phyloP scores from a whole-genome alignment of 1,140 invertebrate species.

The Heliconius hermathena region DNA sequence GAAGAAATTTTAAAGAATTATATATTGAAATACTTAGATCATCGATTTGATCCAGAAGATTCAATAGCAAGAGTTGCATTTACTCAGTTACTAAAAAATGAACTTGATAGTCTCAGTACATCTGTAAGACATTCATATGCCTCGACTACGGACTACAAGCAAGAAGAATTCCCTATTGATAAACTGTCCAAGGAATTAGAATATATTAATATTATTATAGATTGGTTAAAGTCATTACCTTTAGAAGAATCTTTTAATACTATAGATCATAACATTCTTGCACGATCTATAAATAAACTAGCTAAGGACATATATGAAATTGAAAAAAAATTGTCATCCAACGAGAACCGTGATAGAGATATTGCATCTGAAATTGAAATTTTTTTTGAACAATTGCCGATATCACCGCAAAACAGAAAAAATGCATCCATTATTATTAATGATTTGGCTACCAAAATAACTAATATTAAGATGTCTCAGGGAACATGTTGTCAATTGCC shows the following conservation, averaged over 20 bases:
- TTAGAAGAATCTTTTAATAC: constrained; percentile 44
- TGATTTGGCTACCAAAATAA: constrained; percentile 43
- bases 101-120: constrained; percentile 46
- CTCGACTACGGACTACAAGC: constrained; percentile 21
- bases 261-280: constrained; percentile 34
- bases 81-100: constrained; percentile 43
- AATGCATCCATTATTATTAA: constrained; percentile 37
- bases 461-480: constrained; percentile 3
- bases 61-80: constrained; percentile 43
- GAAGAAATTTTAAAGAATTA: constrained; percentile 48
- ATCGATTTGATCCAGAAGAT: constrained; percentile 48
- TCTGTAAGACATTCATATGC: neutral
- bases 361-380: constrained; percentile 35
- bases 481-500: constrained; percentile 1
- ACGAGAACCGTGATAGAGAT: constrained; percentile 25
- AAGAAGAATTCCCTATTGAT: constrained; percentile 27
- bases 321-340: constrained; percentile 40
- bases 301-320: constrained; percentile 48
- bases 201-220: constrained; percentile 51
- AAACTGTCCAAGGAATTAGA: constrained; percentile 49
- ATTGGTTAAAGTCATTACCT: constrained; percentile 53
- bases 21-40: constrained; percentile 50
- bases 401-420: constrained; percentile 31
- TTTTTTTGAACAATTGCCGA: constrained; percentile 38
- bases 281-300: constrained; percentile 48